A percentile compares a stretch with the other conserved stretches of the same genome.
These are phyloP conservation scores for Egretta garzetta DNA, from an alignment of 2,113 vertebrate species.

Conservation along the genomic window DNA sequence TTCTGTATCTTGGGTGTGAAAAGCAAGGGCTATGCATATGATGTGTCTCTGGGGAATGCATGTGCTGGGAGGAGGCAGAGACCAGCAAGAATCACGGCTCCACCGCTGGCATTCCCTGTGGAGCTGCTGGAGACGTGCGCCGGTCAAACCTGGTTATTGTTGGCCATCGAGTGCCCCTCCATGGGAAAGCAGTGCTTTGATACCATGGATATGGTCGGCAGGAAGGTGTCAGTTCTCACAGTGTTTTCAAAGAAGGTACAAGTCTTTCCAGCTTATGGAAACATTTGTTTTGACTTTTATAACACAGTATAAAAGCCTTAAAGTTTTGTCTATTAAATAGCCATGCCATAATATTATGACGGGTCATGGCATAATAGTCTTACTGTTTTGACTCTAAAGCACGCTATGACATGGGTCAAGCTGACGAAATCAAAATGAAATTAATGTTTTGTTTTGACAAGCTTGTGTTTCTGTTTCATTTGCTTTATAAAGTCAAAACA, in stretches of 20 bases:
- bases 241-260: conserved; percentile 2
- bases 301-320: not conserved
- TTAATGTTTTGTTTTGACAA: conserved; percentile 53
- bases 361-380: conserved; percentile 16
- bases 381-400: conserved; percentile 56
- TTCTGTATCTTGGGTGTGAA: not conserved
- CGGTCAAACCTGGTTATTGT: not conserved
- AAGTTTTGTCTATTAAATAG: conserved; percentile 57
- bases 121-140: not conserved
- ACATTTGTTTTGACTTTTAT: conserved; percentile 42
- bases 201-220: not conserved
- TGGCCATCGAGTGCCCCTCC: not conserved
- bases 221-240: conserved; percentile 10
- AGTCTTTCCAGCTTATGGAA: conserved; percentile 28
- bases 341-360: conserved; percentile 41
- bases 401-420: conserved; percentile 25
- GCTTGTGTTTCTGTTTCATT: conserved; percentile 40
- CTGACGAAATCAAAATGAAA: conserved; percentile 40
- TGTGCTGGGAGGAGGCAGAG: not conserved
- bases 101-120: not conserved
- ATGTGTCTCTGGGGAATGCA: not conserved
- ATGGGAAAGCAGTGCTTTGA: not conserved
- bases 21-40: not conserved
- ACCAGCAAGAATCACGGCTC: not conserved
- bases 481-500: conserved; percentile 37